Evolutionary conservation across 2,888 invertebrate species (phyloP).

Genomic region (Lepidochitona cinerea): DNA sequence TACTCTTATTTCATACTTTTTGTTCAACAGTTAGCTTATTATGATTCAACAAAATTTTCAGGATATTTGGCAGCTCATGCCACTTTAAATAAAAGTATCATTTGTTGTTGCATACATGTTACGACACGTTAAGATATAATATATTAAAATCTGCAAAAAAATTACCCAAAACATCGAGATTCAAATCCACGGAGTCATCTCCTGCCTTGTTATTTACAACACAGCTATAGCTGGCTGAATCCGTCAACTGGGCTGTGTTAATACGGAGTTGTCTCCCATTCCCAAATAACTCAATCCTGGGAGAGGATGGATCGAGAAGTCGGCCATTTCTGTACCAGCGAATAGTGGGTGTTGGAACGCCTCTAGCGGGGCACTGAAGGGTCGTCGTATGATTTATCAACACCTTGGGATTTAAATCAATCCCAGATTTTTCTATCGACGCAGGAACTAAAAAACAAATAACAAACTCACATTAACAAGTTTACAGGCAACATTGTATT

Average conservation of each 20-base stretch:
- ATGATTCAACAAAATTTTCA: no score
- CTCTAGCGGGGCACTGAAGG: constrained; percentile 65
- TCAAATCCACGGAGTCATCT: constrained; percentile 57
- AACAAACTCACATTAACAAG: no score
- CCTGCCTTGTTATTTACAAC: constrained; percentile 72
- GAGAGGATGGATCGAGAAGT: constrained; percentile 33
- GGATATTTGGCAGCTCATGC: no score
- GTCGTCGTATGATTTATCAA: constrained; percentile 57
- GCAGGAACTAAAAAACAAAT: constrained; percentile 58
- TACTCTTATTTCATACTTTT: no score
- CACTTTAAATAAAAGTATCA: no score
- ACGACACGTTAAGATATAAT: no score
- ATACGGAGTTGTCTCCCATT: constrained; percentile 60
- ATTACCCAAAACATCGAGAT: constrained; percentile 57
- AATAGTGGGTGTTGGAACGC: constrained; percentile 63
- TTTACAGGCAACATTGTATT: no score
- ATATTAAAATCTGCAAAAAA: no score
- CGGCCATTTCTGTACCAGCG: constrained; percentile 62
- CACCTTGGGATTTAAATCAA: constrained; percentile 50
- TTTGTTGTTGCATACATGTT: no score
- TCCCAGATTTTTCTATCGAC: constrained; percentile 43
- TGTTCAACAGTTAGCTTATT: no score
- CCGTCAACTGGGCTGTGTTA: constrained; percentile 50
- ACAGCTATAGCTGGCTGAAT: constrained; percentile 68
- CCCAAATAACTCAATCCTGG: constrained; percentile 40